These are phyloP conservation scores for Forbesichthys papilliferus DNA, from an alignment of 2,113 vertebrate species.

Conservation along the genomic window DNA sequence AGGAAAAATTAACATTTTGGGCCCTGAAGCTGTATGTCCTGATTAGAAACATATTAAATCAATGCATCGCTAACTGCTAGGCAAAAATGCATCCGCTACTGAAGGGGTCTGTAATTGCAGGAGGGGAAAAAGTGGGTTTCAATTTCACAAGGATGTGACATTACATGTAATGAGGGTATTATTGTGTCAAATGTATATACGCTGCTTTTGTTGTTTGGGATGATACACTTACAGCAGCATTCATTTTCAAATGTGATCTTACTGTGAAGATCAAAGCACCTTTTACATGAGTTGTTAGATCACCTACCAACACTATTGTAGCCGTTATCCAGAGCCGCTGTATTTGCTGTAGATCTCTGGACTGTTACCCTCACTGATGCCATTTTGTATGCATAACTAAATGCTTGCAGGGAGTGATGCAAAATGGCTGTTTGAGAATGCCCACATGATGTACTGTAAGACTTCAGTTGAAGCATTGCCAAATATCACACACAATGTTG, in stretches of 20 bases:
- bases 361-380: background rate
- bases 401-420: background rate
- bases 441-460: background rate
- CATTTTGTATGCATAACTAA: background rate
- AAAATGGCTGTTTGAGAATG: background rate
- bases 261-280: conserved; percentile 62
- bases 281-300: conserved; percentile 42
- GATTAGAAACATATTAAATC: conserved; percentile 99
- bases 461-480: background rate
- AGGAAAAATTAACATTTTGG: conserved; percentile 98
- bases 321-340: background rate
- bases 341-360: background rate
- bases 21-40: conserved; percentile 96
- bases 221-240: conserved; percentile 38
- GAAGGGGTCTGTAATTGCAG: conserved; percentile 76
- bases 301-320: background rate
- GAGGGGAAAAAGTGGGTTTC: conserved; percentile 56
- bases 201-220: conserved; percentile 44
- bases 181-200: conserved; percentile 38
- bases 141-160: conserved; percentile 65
- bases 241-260: conserved; percentile 28
- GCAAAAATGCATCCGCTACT: conserved; percentile 76
- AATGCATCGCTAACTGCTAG: conserved; percentile 94
- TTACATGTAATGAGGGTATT: conserved; percentile 59
- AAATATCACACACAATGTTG: background rate